Evolutionary conservation across 2,797 vertebrate genomes (phyloP).

Genomic region (Myotis findleyi): DNA sequence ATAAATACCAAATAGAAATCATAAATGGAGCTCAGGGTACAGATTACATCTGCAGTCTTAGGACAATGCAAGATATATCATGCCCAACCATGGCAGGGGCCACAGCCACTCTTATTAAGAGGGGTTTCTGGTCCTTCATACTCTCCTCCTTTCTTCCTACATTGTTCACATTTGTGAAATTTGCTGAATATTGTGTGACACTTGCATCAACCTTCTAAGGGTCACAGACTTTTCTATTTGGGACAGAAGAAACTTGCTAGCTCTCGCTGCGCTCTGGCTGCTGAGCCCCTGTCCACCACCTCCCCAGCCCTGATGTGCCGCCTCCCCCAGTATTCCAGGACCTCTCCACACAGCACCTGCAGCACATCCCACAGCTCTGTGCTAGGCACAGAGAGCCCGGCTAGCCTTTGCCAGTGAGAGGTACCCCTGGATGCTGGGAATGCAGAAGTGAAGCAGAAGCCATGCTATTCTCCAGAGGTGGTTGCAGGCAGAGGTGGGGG

Average conservation of each 20-base stretch:
- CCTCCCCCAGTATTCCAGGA: background rate
- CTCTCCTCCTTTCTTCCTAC: background rate
- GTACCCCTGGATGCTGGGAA: background rate
- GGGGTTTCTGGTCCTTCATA: background rate
- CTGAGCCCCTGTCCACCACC: background rate
- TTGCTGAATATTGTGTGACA: background rate
- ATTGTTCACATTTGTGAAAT: background rate
- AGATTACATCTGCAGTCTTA: background rate
- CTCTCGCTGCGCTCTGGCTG: background rate
- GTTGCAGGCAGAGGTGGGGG: background rate
- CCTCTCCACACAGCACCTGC: background rate
- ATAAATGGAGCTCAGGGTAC: background rate
- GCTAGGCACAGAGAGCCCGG: background rate
- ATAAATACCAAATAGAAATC: conserved; percentile 58
- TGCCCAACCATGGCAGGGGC: background rate
- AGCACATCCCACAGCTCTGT: background rate
- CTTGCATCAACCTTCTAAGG: background rate
- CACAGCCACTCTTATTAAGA: background rate
- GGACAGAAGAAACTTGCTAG: background rate
- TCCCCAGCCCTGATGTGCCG: background rate
- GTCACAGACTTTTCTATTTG: background rate
- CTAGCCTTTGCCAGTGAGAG: background rate
- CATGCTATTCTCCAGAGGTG: background rate
- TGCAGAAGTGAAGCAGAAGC: background rate
- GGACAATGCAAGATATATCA: background rate